These are phyloP conservation scores for Pemphigus obesinymphae DNA, from an alignment of 1,140 invertebrate genomes.

Conservation along the genomic window DNA sequence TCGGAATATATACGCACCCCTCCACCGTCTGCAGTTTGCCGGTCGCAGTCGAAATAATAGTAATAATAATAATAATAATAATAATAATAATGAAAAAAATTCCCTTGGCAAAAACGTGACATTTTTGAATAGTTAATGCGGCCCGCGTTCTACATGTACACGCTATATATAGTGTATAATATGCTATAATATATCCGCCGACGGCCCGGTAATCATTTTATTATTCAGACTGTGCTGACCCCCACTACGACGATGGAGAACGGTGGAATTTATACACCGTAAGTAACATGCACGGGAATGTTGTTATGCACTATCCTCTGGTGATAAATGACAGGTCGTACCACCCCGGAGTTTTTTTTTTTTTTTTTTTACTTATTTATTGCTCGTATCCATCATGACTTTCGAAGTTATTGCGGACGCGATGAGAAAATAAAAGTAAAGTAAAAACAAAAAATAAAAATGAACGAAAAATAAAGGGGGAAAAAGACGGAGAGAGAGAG, in stretches of 20 bases:
- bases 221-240: constrained; percentile 20
- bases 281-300: constrained; percentile 11
- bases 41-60: background rate
- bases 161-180: background rate
- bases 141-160: background rate
- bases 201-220: constrained; percentile 13
- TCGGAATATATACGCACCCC: background rate
- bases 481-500: background rate
- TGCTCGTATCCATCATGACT: constrained; percentile 34
- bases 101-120: constrained; percentile 20
- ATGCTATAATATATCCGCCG: background rate
- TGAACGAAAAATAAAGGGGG: background rate
- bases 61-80: constrained; percentile 16
- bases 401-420: constrained; percentile 36
- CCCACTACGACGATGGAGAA: background rate
- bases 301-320: background rate
- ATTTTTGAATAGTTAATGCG: constrained; percentile 30
- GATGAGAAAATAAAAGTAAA: constrained; percentile 24
- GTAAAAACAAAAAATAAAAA: background rate
- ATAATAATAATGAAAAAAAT: constrained; percentile 18
- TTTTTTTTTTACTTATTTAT: constrained; percentile 35
- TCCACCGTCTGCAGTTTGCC: background rate
- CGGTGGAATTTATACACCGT: background rate
- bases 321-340: constrained; percentile 31
- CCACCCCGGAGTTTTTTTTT: background rate